These are phyloP conservation scores for Phortica okadai DNA, from an alignment of 2,888 invertebrate genomes.

Conservation along the genomic window DNA sequence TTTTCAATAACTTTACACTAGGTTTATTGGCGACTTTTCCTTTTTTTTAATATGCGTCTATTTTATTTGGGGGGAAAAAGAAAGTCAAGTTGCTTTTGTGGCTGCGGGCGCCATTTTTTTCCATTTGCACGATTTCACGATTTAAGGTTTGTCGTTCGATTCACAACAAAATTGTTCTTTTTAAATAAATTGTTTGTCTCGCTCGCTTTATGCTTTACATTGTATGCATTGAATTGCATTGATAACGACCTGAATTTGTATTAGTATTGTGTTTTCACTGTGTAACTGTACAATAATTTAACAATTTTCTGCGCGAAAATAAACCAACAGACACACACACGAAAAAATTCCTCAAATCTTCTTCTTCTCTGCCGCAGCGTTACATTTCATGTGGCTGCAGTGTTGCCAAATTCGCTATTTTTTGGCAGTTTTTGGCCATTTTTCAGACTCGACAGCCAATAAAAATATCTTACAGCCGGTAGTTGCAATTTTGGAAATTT, in stretches of 20 bases:
- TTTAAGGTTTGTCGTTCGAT: slow-evolving; percentile 11
- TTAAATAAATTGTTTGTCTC: slow-evolving; percentile 46
- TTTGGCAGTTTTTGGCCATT: too few species aligned
- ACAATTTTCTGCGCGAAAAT: slow-evolving; percentile 66
- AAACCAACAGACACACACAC: slow-evolving; percentile 70
- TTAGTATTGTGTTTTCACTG: slow-evolving; percentile 63
- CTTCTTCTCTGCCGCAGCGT: slow-evolving; percentile 12
- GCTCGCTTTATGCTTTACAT: slow-evolving; percentile 51
- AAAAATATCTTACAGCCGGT: too few species aligned
- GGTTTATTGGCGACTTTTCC: background rate
- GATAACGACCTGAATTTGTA: slow-evolving; percentile 58
- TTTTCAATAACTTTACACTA: background rate
- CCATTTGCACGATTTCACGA: slow-evolving; percentile 56
- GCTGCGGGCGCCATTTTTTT: slow-evolving; percentile 75
- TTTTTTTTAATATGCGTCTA: background rate
- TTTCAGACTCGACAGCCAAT: too few species aligned
- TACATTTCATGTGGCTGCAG: background rate
- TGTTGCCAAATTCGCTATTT: background rate
- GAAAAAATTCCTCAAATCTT: slow-evolving; percentile 65
- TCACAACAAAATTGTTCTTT: slow-evolving; percentile 47
- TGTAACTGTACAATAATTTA: slow-evolving; percentile 67
- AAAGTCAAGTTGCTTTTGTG: slow-evolving; percentile 71
- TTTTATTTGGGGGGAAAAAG: slow-evolving; percentile 54
- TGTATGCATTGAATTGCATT: slow-evolving; percentile 55
- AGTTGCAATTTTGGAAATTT: too few species aligned